Conservation (phyloP, 1,140 invertebrate genomes). For the Asobara japonica region DNA sequence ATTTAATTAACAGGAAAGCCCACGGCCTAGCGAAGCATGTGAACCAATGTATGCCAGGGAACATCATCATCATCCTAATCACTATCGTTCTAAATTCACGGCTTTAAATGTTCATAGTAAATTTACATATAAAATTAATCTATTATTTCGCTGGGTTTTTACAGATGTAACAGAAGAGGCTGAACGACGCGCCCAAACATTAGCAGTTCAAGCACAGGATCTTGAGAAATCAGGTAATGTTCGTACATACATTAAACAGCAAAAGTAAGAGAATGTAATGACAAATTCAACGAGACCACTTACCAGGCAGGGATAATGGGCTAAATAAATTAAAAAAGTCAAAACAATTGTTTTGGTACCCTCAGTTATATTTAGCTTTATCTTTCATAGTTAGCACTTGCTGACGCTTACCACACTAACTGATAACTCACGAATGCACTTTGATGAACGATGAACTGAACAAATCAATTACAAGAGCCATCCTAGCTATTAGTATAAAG, state of each 20-base stretch:
- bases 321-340: conserved; percentile 58
- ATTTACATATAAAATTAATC: conserved; percentile 42
- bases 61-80: conserved; percentile 65
- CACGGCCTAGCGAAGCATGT: conserved; percentile 63
- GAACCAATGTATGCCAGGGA: conserved; percentile 65
- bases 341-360: conserved; percentile 63
- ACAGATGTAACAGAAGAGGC: conserved; percentile 65
- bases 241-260: neutral
- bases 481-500: neutral
- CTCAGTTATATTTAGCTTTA: conserved; percentile 69
- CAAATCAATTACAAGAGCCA: neutral
- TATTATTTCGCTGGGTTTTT: conserved; percentile 48
- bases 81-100: conserved; percentile 61
- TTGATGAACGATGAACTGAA: conserved; percentile 49
- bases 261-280: conserved; percentile 1
- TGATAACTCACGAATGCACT: conserved; percentile 58
- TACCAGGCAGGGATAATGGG: conserved; percentile 48
- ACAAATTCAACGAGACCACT: conserved; percentile 48
- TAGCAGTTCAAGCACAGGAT: conserved; percentile 50
- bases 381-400: conserved; percentile 68
- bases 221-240: conserved; percentile 57
- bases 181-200: conserved; percentile 55
- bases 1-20: conserved; percentile 64
- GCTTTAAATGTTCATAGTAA: conserved; percentile 61
- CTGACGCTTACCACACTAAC: conserved; percentile 65